These are phyloP conservation scores for Thaleichthys pacificus DNA, from an alignment of 2,797 vertebrate genomes.

Conservation along the genomic window DNA sequence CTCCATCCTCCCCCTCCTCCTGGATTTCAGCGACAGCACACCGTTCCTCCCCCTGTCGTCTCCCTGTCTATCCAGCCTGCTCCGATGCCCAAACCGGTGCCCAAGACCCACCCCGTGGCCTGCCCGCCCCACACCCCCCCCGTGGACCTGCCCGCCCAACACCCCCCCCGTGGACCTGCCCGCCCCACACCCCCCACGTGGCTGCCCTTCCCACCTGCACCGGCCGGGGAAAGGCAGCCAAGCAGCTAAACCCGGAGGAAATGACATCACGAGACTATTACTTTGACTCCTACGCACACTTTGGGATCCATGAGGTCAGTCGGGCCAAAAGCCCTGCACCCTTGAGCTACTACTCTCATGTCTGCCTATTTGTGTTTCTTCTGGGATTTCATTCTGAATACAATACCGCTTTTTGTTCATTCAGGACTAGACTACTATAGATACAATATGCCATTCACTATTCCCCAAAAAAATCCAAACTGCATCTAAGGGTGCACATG, in stretches of 20 bases:
- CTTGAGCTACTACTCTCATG: neutral
- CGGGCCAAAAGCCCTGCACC: neutral
- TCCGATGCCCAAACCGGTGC: conserved; percentile 82
- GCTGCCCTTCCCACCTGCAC: conserved; percentile 86
- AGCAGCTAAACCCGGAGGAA: conserved; percentile 93
- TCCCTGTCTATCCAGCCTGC: conserved; percentile 84
- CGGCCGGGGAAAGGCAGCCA: conserved; percentile 87
- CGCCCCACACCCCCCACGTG: conserved; percentile 70
- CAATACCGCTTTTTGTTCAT: too few relatives aligned
- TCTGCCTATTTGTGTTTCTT: too few relatives aligned
- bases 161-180: conserved; percentile 74
- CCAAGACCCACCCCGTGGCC: conserved; percentile 80
- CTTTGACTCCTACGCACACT: conserved; percentile 98
- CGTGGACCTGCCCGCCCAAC: conserved; percentile 75
- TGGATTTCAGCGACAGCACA: conserved; percentile 51
- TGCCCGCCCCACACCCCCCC: conserved; percentile 65
- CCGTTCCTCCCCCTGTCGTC: conserved; percentile 69
- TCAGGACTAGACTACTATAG: too few relatives aligned
- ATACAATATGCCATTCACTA: too few relatives aligned
- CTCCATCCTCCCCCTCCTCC: too few relatives aligned
- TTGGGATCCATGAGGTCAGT: conserved; percentile 97
- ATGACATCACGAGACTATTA: conserved; percentile 99
- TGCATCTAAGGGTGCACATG: too few relatives aligned
- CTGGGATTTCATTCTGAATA: too few relatives aligned
- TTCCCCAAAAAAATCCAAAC: too few relatives aligned